These are phyloP conservation scores for Parazoanthus darwini DNA, from an alignment of 92 coral and sea anemone species.

Conservation along the genomic window DNA sequence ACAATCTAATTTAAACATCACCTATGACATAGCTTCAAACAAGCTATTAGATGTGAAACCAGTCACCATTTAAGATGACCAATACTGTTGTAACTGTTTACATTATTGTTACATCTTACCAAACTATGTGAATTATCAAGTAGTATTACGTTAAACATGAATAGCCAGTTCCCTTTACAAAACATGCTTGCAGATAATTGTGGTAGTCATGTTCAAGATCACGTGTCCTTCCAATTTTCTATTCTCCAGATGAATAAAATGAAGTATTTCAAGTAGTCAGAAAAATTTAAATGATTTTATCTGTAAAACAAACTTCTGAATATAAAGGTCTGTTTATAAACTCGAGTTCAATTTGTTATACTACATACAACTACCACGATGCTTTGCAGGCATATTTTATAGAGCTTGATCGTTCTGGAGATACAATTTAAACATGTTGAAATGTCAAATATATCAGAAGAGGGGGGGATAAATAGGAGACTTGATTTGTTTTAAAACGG, in stretches of 20 bases:
- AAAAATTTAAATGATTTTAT: neutral
- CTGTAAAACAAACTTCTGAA: neutral
- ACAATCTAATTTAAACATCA: too few relatives aligned
- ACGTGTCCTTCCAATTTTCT: neutral
- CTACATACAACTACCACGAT: too few relatives aligned
- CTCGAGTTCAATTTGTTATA: neutral
- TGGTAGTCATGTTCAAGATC: neutral
- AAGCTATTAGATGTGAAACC: too few relatives aligned
- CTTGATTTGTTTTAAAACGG: too few relatives aligned
- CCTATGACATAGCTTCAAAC: too few relatives aligned
- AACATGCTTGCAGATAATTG: neutral
- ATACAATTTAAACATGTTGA: too few relatives aligned
- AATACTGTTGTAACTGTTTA: neutral
- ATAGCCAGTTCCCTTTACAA: too few relatives aligned
- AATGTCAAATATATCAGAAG: too few relatives aligned
- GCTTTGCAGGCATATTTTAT: too few relatives aligned
- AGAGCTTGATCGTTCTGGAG: too few relatives aligned
- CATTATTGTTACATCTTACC: neutral
- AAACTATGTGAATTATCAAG: neutral
- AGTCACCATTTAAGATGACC: too few relatives aligned
- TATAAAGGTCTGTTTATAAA: neutral
- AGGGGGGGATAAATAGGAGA: too few relatives aligned
- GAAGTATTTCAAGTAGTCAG: neutral
- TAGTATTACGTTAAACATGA: neutral
- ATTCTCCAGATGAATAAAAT: neutral